A percentile compares a stretch with the other conserved stretches of the same genome.
Conservation (phyloP, 2,113 vertebrate genomes). For the Elaphurus davidianus region DNA sequence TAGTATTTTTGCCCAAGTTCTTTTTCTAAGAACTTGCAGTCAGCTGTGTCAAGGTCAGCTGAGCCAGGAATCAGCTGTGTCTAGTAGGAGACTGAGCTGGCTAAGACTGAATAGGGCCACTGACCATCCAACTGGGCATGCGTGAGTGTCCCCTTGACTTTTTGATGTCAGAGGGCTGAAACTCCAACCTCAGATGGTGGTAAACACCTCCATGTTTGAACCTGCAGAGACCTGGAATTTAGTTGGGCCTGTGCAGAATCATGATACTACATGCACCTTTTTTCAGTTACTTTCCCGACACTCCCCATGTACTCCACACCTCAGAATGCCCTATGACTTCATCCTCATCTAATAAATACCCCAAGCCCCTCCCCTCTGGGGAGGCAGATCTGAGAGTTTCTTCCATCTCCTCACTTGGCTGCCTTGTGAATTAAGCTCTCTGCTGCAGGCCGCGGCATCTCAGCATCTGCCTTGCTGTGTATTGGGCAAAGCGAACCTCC, state of each 20-base stretch:
- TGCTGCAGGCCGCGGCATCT: rapidly evolving
- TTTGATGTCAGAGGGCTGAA: not conserved
- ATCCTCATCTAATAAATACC: not conserved
- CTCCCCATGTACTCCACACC: not conserved
- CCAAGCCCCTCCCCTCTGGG: not conserved
- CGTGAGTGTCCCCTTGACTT: not conserved
- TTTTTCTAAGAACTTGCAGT: not conserved
- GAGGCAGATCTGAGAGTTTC: not conserved
- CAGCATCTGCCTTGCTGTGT: not conserved
- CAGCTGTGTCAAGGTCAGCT: not conserved
- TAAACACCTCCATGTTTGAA: not conserved
- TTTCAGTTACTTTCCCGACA: rapidly evolving
- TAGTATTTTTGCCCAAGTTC: not conserved
- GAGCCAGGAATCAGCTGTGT: not conserved
- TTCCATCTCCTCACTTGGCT: not conserved
- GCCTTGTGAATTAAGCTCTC: not conserved
- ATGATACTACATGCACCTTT: not conserved
- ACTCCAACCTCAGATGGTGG: not conserved
- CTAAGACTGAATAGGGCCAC: not conserved
- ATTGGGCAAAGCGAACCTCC: not conserved
- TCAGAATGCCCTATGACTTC: not conserved
- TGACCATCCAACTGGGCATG: not conserved
- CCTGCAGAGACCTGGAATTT: not conserved
- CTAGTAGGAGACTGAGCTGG: not conserved
- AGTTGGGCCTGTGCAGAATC: not conserved